Evolutionary conservation across 2,797 vertebrate genomes (phyloP).

Genomic region (Serranus cabrilla): DNA sequence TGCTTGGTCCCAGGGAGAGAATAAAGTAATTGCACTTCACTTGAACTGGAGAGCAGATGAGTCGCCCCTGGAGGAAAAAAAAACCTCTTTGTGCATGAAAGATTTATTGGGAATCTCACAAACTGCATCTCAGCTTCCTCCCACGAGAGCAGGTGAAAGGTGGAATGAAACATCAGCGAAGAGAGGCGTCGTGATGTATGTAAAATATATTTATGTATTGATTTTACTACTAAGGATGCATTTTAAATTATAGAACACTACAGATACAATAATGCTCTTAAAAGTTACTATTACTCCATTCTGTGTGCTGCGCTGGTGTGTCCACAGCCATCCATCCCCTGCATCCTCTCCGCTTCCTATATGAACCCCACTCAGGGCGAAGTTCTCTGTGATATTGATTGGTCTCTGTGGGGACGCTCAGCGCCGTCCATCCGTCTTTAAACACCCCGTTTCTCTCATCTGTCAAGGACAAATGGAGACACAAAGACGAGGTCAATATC

Average conservation of each 20-base stretch:
- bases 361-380: slow-evolving; percentile 33
- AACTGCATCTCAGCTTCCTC: slow-evolving; percentile 48
- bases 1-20: slow-evolving; percentile 61
- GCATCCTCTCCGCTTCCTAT: neutral
- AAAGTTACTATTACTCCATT: slow-evolving; percentile 8
- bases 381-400: slow-evolving; percentile 53
- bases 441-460: slow-evolving; percentile 18
- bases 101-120: slow-evolving; percentile 63
- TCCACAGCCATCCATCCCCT: slow-evolving; percentile 14
- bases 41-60: slow-evolving; percentile 69
- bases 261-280: slow-evolving; percentile 12
- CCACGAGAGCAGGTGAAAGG: slow-evolving; percentile 37
- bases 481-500: slow-evolving; percentile 45
- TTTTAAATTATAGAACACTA: slow-evolving; percentile 50
- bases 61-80: slow-evolving; percentile 45
- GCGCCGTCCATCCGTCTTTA: slow-evolving; percentile 31
- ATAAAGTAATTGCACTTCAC: slow-evolving; percentile 74
- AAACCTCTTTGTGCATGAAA: slow-evolving; percentile 67
- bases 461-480: slow-evolving; percentile 40
- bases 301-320: slow-evolving; percentile 4
- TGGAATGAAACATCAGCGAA: slow-evolving; percentile 36
- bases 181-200: slow-evolving; percentile 20
- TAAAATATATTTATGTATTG: slow-evolving; percentile 58
- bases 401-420: slow-evolving; percentile 51
- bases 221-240: slow-evolving; percentile 51